Evolutionary conservation across 2,888 invertebrate species (phyloP), one percentile per base, ranked within the genome.

Genomic region (Cistogaster globosa): DNA sequence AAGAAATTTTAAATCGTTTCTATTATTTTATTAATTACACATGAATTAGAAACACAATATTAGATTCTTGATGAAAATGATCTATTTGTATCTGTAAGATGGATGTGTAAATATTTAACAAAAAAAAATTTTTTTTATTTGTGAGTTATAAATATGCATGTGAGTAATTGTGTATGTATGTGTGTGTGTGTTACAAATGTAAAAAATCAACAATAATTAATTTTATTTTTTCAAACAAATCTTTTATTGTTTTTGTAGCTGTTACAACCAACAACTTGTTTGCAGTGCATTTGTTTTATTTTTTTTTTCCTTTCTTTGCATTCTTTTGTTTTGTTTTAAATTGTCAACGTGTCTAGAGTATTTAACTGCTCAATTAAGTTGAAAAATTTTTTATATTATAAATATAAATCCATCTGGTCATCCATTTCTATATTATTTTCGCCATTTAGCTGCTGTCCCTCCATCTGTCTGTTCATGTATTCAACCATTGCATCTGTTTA

Each of bases 321-420:
- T 53, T 45, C n/a, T 72, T 18, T 72, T 45, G 32, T 45, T 62
- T 62, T 72, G 38, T 53, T 69, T 69, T 79, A 69, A 75, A 79
- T 71, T 83, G 74, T 83, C 83, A 79, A 79, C 74, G 83, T 83
- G 83, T 83, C 83, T 83, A 83, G 79, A 72, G 84, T 76, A 76
- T 84, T 84, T 84, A 76, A 84, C 84, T 80, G 80, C 80, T 84
- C 84, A 80, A 84, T 84, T 84, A 84, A 84, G 76, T 62, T 72
- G 71, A 80, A 80, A 80, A 76, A 72, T 82, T 82, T 82, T 82
- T 55, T 76, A 32, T 63, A 76, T 51, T 63, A 22, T 32, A 60
- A 67, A 67, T 9, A n/a, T 11, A 38, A 57, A 51, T 79, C 36
- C 51, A 32, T 38, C 38, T 38, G 22, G 42, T 32, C 60, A 69